Percentiles rank a stretch among this genome's conserved stretches.
phyloP scores from a whole-genome alignment of 64 coral and sea anemone genomes.

The Actinia tenebrosa region DNA sequence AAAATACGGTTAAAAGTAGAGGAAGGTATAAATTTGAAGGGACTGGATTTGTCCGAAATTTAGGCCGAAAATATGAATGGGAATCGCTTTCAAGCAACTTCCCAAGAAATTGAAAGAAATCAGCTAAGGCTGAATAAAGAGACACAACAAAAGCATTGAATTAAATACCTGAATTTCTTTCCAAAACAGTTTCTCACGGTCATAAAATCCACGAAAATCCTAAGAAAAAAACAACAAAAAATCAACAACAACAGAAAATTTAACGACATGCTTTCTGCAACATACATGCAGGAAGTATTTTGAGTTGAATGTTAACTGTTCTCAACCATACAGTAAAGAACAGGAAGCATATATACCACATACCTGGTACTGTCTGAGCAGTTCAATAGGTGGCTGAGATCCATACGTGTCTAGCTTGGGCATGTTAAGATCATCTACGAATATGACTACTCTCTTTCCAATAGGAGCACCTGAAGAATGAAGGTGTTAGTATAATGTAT shows the following conservation, averaged over 20 bases:
- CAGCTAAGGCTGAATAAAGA: neutral
- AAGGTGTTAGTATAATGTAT: neutral
- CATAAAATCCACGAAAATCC: slow-evolving; percentile 95
- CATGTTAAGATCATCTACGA: slow-evolving; percentile 99
- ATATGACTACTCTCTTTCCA: slow-evolving; percentile 90
- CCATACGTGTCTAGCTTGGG: slow-evolving; percentile 97
- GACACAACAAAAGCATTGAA: neutral
- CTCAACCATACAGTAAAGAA: too few relatives aligned
- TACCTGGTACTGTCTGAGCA: slow-evolving; percentile 94
- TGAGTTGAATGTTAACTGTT: too few relatives aligned
- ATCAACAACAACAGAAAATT: neutral
- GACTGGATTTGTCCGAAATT: too few relatives aligned
- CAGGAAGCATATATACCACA: neutral
- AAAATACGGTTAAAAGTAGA: too few relatives aligned
- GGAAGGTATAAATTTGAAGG: too few relatives aligned
- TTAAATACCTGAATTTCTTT: slow-evolving; percentile 91
- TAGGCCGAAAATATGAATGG: too few relatives aligned
- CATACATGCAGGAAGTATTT: neutral
- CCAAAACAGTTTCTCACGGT: slow-evolving; percentile 98
- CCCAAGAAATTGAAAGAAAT: neutral
- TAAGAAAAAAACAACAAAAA: slow-evolving; percentile 17
- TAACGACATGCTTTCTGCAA: neutral
- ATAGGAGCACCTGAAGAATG: slow-evolving; percentile 58
- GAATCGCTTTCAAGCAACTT: too few relatives aligned
- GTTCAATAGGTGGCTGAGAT: slow-evolving; percentile 89